Evolutionary conservation across 2,888 invertebrate species (phyloP), one percentile per base, ranked within the genome.

Genomic region (Leucozona laternaria): DNA sequence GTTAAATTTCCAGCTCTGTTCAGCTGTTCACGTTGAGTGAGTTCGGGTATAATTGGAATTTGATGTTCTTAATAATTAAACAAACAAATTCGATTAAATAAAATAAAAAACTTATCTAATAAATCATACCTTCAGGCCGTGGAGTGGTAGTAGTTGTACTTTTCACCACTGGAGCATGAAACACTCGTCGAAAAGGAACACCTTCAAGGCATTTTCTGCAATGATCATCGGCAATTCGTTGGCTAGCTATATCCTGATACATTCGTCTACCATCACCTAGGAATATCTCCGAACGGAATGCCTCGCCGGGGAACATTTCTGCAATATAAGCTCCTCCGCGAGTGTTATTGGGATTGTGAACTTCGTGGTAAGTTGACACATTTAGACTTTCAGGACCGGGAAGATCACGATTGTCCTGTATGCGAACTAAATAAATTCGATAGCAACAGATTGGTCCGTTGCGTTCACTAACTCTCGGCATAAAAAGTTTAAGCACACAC

Each of bases 361-460:
- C 96, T 80, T 96, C 95, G 50, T 95, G 94, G 90, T 97, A 97
- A 0, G 96, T 95, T 25, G 95, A 94, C 6, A 97, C 93, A 2
- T 94, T 93, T n/a, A 97, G 93, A 88, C 95, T 94, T 88, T 95
- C 94, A 0, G 97, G 97, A 0, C 94, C 90, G 0, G 95, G 95
- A 50, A 97, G 92, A 89, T 95, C 95, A 28, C 94, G 94, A 89
- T 95, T 93, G 78, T 91, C 91, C 15, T 94, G 95, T 66, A 97
- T 93, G 60, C 96, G 94, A 0, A 97, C 95, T 91, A 97, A 93
- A 92, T 96, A 96, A 53, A 97, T 94, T 88, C 97, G 94, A 91
- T 97, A 97, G 90, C 97, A 98, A 91, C 97, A 97, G 89, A 98
- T 97, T 0, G 96, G 96, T 0, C 98, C 98, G 89, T 97, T 97